Evolutionary conservation across 1,140 invertebrate genomes (phyloP).

Genomic region (Eufriesea mexicana): DNA sequence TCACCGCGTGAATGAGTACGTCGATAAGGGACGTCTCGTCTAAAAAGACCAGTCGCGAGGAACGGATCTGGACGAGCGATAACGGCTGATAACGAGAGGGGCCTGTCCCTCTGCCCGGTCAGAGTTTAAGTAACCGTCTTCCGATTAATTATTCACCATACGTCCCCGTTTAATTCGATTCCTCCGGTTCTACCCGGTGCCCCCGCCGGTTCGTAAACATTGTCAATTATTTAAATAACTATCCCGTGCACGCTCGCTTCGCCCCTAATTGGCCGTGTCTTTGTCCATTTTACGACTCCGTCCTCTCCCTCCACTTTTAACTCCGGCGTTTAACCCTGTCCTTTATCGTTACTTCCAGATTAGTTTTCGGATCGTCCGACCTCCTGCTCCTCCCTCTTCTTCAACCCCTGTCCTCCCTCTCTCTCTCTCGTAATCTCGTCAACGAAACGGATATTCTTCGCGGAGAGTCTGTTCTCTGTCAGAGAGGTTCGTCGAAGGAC

Average conservation of each 20-base stretch:
- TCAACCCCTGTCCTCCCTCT: background rate
- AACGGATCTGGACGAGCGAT: slow-evolving; percentile 39
- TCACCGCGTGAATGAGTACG: background rate
- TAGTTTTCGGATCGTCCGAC: background rate
- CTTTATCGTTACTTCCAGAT: background rate
- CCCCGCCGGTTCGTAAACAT: slow-evolving; percentile 77
- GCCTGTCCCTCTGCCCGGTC: slow-evolving; percentile 35
- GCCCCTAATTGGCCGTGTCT: slow-evolving; percentile 60
- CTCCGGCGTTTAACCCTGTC: background rate
- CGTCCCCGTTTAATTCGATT: slow-evolving; percentile 78
- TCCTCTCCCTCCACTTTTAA: background rate
- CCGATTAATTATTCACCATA: slow-evolving; percentile 81
- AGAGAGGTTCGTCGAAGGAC: no score
- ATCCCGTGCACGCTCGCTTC: slow-evolving; percentile 54
- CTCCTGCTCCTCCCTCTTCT: background rate
- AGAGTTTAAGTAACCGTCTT: slow-evolving; percentile 74
- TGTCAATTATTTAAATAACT: slow-evolving; percentile 82
- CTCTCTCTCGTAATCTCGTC: background rate
- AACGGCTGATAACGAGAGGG: slow-evolving; percentile 36
- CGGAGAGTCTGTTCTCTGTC: no score
- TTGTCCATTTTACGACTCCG: slow-evolving; percentile 53
- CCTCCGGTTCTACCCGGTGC: slow-evolving; percentile 45
- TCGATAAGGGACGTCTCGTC: slow-evolving; percentile 39
- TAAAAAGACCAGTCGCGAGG: background rate
- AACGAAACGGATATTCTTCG: background rate